Evolutionary conservation across 2,797 vertebrate genomes (phyloP).

Genomic region (Dallia pectoralis): DNA sequence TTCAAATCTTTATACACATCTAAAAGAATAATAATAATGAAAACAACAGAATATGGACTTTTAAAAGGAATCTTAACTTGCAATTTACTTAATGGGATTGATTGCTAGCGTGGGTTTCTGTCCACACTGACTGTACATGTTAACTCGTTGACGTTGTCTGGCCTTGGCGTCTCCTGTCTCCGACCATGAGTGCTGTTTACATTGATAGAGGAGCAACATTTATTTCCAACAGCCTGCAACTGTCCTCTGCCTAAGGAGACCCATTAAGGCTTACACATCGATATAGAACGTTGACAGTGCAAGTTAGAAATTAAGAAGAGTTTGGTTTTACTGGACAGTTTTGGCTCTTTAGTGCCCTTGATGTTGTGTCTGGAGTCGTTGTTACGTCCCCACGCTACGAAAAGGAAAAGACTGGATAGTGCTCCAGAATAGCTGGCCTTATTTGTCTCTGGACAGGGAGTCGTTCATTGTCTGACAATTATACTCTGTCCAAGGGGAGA

Average conservation of each 20-base stretch:
- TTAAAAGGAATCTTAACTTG: too few species aligned
- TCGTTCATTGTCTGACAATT: not conserved
- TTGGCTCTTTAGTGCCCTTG: not conserved
- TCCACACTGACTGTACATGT: slow-evolving; percentile 13
- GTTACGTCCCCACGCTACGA: not conserved
- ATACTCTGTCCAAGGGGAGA: not conserved
- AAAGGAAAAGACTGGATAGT: not conserved
- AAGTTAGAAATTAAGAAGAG: not conserved
- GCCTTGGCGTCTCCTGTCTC: slow-evolving; percentile 9
- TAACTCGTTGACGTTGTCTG: slow-evolving; percentile 26
- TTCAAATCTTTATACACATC: too few species aligned
- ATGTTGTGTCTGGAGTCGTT: not conserved
- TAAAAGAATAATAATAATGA: too few species aligned
- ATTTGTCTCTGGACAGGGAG: not conserved
- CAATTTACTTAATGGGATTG: not conserved
- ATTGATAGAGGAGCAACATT: slow-evolving; percentile 31
- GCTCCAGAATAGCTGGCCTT: not conserved
- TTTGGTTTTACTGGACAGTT: not conserved
- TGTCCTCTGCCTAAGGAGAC: not conserved
- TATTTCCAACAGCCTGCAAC: slow-evolving; percentile 23
- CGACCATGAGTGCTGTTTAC: slow-evolving; percentile 27
- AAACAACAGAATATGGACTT: too few species aligned
- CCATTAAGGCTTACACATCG: not conserved
- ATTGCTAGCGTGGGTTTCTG: not conserved
- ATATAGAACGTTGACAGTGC: not conserved